Conservation (phyloP, 2,888 invertebrate genomes). For the Zaprionus bogoriensis region DNA sequence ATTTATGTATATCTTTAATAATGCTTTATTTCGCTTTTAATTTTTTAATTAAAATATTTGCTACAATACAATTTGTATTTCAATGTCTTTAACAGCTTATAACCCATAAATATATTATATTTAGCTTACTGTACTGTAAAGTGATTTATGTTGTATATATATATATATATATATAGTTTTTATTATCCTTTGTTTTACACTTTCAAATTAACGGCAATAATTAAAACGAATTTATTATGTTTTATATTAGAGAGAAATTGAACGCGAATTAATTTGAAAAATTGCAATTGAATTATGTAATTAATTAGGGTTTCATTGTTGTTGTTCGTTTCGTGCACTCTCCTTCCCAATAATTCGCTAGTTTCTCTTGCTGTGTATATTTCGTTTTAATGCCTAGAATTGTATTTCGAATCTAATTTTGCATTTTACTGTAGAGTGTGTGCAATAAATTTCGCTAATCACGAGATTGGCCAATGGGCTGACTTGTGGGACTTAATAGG, state of each 20-base stretch:
- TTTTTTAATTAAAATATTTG: constrained; percentile 74
- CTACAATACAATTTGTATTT: constrained; percentile 75
- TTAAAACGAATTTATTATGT: constrained; percentile 35
- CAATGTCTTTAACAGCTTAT: constrained; percentile 70
- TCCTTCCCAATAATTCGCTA: constrained; percentile 20
- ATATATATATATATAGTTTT: constrained; percentile 49
- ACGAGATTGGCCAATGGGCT: constrained; percentile 37
- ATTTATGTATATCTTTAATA: constrained; percentile 57
- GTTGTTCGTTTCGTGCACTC: neutral
- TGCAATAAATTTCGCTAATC: constrained; percentile 45
- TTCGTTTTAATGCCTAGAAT: constrained; percentile 67
- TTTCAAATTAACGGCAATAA: constrained; percentile 57
- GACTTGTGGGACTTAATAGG: constrained; percentile 41
- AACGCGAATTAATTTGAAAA: constrained; percentile 64
- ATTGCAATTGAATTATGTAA: constrained; percentile 40
- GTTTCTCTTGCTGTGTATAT: constrained; percentile 53
- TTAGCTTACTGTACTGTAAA: constrained; percentile 59
- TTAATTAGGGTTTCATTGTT: constrained; percentile 27
- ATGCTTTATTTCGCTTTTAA: constrained; percentile 65
- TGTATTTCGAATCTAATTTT: constrained; percentile 50
- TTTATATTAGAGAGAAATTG: constrained; percentile 53
- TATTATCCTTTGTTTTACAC: constrained; percentile 62
- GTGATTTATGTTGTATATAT: constrained; percentile 53
- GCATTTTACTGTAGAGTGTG: constrained; percentile 35
- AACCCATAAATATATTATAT: constrained; percentile 48